Percentiles rank a stretch among this genome's conserved stretches.
Conservation (phyloP, 2,888 invertebrate species). For the Torymus auratus region DNA sequence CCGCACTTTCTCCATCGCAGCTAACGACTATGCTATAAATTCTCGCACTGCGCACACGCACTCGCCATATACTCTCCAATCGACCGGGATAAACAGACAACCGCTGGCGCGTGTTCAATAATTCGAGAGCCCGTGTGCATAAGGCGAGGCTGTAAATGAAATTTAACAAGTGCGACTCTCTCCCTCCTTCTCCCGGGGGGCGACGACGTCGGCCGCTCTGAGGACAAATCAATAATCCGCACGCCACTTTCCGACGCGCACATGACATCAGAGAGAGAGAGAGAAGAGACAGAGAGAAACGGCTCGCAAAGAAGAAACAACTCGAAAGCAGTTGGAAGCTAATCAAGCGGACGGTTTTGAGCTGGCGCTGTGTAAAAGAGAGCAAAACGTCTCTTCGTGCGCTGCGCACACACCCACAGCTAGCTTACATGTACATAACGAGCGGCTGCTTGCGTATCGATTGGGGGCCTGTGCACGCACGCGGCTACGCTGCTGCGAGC, state of each 20-base stretch:
- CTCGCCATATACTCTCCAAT: neutral
- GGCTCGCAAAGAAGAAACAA: neutral
- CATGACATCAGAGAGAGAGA: too few species aligned
- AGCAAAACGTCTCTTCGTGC: constrained; percentile 6
- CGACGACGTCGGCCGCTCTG: constrained; percentile 15
- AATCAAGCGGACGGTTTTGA: constrained; percentile 35
- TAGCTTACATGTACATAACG: too few species aligned
- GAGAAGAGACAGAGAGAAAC: neutral
- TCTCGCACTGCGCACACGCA: neutral
- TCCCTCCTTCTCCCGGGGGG: neutral
- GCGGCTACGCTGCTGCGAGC: neutral
- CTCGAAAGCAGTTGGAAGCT: constrained; percentile 25
- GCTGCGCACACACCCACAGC: too few species aligned
- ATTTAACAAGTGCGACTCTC: constrained; percentile 26
- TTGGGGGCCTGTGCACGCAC: constrained; percentile 5
- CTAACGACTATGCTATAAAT: neutral
- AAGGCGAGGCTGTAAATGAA: neutral
- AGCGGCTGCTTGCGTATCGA: constrained; percentile 37
- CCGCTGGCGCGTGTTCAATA: neutral
- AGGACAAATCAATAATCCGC: constrained; percentile 43
- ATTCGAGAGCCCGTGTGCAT: neutral
- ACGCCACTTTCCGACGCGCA: neutral
- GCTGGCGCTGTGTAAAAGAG: constrained; percentile 6
- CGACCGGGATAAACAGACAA: too few species aligned
- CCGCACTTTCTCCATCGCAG: too few species aligned